These are phyloP conservation scores for Orthonychiurus folsomi DNA, from an alignment of 2,888 invertebrate species.

Conservation along the genomic window DNA sequence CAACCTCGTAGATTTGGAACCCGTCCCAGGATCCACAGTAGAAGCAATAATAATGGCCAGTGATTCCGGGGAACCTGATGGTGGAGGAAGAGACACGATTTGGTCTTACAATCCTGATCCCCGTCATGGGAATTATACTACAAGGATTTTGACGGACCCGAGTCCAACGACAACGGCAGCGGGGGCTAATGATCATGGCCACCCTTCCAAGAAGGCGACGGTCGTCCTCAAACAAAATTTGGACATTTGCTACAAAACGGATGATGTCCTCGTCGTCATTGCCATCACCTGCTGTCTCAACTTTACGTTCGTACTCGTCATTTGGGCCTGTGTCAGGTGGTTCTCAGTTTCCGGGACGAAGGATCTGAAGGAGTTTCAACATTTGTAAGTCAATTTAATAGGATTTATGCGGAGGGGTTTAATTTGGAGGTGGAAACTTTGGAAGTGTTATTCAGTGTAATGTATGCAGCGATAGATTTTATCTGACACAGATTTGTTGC, in stretches of 20 bases:
- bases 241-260: constrained; percentile 32
- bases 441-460: no score
- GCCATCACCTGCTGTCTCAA: constrained; percentile 39
- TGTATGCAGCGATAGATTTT: no score
- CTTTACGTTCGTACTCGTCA: constrained; percentile 35
- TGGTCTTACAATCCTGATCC: no score
- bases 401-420: no score
- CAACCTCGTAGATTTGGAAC: not conserved
- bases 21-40: no score
- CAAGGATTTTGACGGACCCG: not conserved
- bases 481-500: no score
- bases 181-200: not conserved
- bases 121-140: no score
- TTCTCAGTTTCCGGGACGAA: constrained; percentile 30
- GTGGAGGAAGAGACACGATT: not conserved
- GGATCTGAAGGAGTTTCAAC: constrained; percentile 36
- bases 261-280: constrained; percentile 37
- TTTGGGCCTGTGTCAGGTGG: constrained; percentile 37
- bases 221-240: constrained; percentile 19
- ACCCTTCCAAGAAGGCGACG: constrained; percentile 4
- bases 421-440: no score
- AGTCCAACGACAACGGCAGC: not conserved
- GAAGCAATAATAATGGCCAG: no score
- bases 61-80: not conserved
- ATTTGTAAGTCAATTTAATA: constrained; percentile 35